phyloP scores from a whole-genome alignment of 2,888 invertebrate species.

The Chelonus formosanus region DNA sequence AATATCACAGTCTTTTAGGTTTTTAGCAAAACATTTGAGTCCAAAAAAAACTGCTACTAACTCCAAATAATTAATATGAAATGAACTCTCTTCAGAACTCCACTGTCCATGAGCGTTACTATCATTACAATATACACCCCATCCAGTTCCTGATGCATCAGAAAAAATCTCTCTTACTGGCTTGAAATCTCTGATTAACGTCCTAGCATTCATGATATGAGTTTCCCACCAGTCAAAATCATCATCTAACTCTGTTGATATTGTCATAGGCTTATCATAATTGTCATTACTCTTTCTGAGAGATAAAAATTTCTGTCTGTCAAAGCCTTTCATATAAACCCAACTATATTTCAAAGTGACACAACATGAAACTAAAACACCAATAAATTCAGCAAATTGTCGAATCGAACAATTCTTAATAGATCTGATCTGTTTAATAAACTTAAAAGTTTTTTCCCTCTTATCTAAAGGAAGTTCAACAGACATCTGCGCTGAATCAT shows the following conservation, averaged over 20 bases:
- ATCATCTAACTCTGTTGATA: too few relatives aligned
- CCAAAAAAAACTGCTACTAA: slow-evolving; percentile 31
- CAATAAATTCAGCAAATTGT: too few relatives aligned
- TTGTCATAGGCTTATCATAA: too few relatives aligned
- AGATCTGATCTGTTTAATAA: too few relatives aligned
- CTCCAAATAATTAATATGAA: slow-evolving; percentile 30
- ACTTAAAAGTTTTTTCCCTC: too few relatives aligned
- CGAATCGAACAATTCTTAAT: too few relatives aligned
- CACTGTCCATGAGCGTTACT: slow-evolving; percentile 30
- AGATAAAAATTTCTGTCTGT: too few relatives aligned
- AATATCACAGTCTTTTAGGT: slow-evolving; percentile 24
- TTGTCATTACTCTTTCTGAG: too few relatives aligned
- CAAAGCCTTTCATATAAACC: too few relatives aligned
- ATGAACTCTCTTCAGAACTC: slow-evolving; percentile 1
- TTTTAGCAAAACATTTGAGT: slow-evolving; percentile 28
- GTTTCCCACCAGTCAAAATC: slow-evolving; percentile 30
- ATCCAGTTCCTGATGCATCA: slow-evolving; percentile 34
- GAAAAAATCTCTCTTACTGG: slow-evolving; percentile 29
- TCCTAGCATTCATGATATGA: slow-evolving; percentile 6
- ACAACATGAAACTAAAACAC: too few relatives aligned
- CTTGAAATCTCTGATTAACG: slow-evolving; percentile 12
- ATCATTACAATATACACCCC: slow-evolving; percentile 21
- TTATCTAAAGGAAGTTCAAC: slow-evolving; percentile 31
- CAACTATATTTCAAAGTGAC: too few relatives aligned
- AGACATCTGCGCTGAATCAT: slow-evolving; percentile 23